Percentiles rank a stretch among this genome's conserved stretches.
Conservation (phyloP, 2,797 vertebrate genomes). For the Harpagifer antarcticus region DNA sequence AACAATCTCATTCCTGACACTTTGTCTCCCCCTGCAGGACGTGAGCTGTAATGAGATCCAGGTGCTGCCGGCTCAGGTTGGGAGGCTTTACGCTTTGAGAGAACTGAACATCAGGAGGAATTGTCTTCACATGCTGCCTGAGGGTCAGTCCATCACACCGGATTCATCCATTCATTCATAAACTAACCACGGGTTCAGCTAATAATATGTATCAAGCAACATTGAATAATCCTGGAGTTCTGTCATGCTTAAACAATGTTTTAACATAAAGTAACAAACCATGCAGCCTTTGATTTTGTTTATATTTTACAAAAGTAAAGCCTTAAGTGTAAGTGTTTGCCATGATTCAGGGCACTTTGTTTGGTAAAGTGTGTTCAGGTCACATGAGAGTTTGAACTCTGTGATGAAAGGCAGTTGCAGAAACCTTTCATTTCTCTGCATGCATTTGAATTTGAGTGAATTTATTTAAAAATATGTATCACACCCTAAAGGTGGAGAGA, state of each 20-base stretch:
- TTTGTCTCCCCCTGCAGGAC: constrained; percentile 86
- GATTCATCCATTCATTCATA: too few relatives aligned
- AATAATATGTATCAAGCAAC: neutral
- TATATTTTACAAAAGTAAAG: neutral
- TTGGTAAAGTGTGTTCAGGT: neutral
- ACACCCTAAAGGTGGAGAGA: neutral
- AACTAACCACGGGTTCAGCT: neutral
- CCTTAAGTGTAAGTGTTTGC: neutral
- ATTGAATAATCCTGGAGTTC: neutral
- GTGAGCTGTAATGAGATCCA: constrained; percentile 99
- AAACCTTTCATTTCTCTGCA: neutral
- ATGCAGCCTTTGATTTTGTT: neutral
- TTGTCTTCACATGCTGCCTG: constrained; percentile 93
- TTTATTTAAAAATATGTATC: neutral
- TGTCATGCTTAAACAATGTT: neutral
- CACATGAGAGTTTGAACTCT: neutral
- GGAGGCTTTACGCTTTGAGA: constrained; percentile 93
- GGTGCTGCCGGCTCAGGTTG: constrained; percentile 95
- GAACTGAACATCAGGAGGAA: constrained; percentile 99
- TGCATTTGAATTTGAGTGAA: neutral
- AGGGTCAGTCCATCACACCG: constrained; percentile 80
- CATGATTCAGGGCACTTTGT: neutral
- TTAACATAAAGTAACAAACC: neutral
- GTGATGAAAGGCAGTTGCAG: too few relatives aligned
- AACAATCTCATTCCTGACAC: constrained; percentile 12